Base-by-base conservation (phyloP, 1,140 invertebrate species). In the Laupala kohalensis region DNA sequence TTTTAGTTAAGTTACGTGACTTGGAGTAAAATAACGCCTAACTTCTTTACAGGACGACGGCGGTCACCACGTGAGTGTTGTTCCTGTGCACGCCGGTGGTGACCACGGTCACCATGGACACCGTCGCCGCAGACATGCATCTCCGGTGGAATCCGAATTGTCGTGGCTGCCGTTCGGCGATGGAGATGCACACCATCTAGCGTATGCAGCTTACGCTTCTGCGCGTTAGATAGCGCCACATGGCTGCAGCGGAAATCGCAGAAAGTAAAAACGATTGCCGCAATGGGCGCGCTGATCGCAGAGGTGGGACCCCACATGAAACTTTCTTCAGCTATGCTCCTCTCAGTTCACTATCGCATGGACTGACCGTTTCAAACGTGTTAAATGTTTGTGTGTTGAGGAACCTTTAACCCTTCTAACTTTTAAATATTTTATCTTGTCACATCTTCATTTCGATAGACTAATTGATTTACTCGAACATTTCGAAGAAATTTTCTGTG, bases 91-190 rank as follows among this genome's bases (percentile, higher is more conserved):
- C 27, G 37, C 37, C 4, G 27, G 27, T 19, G 71, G 63, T 13
- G 69, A 28, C 4, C 81, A 84, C 71, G 81, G 83, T 25, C 86
- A 87, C 73, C 86, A 86, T 28, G 23, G 27, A 69, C 87, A 89
- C 74, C 83, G 86, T 62, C 79, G 86, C 64, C 83, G 83, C 75
- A 85, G 84, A 75, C 74, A 79, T 6, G 71, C 78, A 26, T 79
- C 79, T 0, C 76, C 84, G 62, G 88, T 89, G 0, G 4, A 4
- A 9, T 9, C 9, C 37, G 37, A 53, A 4, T n/a, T n/a, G n/a
- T n/a, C n/a, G n/a, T n/a, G n/a, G n/a, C n/a, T n/a, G n/a, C n/a
- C n/a, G n/a, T n/a, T n/a, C n/a, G n/a, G n/a, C n/a, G n/a, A n/a
- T n/a, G n/a, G n/a, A n/a, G 37, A 9, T 1, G 37, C 37, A 24